Percentiles rank a stretch among this genome's conserved stretches.
phyloP scores from a whole-genome alignment of 2,113 vertebrate genomes.

The Falco punctatus region DNA sequence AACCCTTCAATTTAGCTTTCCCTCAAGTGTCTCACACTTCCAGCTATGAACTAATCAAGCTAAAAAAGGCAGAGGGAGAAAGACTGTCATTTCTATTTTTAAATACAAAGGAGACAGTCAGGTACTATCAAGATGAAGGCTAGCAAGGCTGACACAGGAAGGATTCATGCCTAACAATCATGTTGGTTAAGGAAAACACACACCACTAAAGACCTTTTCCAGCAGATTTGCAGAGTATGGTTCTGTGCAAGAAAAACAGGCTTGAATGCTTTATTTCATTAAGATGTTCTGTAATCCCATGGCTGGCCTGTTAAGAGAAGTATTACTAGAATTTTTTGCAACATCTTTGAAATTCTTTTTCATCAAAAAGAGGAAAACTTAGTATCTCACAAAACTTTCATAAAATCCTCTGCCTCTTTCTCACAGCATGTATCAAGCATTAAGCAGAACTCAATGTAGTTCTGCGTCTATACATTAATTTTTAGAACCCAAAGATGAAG shows the following conservation, averaged over 20 bases:
- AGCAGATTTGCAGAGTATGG: neutral
- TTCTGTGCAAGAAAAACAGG: neutral
- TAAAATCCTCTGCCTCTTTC: neutral
- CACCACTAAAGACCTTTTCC: neutral
- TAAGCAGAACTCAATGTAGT: neutral
- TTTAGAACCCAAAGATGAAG: neutral
- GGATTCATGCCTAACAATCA: neutral
- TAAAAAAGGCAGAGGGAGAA: neutral
- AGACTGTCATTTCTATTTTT: constrained; percentile 46
- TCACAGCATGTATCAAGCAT: neutral
- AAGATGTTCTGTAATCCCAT: neutral
- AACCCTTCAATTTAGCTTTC: constrained; percentile 46
- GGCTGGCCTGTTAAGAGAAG: neutral
- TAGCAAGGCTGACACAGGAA: constrained; percentile 28
- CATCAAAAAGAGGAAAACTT: neutral
- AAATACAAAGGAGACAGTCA: constrained; percentile 40
- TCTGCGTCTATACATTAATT: neutral
- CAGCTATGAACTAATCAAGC: constrained; percentile 39
- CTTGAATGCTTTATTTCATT: neutral
- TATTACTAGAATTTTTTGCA: neutral
- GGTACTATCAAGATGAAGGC: constrained; percentile 4
- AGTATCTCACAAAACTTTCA: neutral
- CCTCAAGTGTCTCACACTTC: constrained; percentile 1
- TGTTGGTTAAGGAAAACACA: neutral
- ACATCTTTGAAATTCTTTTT: neutral